Evolutionary conservation across 2,113 vertebrate genomes (phyloP).

Genomic region (Mus pahari): DNA sequence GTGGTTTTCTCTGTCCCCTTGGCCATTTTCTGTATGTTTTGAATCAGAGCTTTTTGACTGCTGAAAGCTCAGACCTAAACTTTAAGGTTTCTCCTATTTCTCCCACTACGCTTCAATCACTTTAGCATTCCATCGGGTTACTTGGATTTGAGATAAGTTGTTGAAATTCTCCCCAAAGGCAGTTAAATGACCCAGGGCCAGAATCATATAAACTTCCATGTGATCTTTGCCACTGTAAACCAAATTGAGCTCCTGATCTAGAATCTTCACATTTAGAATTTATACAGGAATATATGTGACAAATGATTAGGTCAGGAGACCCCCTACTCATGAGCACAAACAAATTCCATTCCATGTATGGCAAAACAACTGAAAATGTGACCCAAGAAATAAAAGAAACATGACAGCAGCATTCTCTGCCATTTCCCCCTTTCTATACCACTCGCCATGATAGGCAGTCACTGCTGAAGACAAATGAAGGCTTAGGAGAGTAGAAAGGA

Average conservation of each 20-base stretch:
- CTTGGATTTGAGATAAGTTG: constrained; percentile 41
- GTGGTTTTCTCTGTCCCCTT: constrained; percentile 36
- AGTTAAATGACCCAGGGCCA: constrained; percentile 57
- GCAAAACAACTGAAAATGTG: constrained; percentile 66
- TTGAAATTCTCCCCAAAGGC: background rate
- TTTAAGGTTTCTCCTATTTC: constrained; percentile 27
- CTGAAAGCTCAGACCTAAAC: constrained; percentile 58
- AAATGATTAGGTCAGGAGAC: constrained; percentile 69
- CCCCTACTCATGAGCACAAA: constrained; percentile 66
- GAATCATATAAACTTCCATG: constrained; percentile 45
- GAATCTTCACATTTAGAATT: constrained; percentile 61
- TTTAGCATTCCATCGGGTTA: constrained; percentile 47
- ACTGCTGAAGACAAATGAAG: constrained; percentile 61
- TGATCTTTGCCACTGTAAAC: constrained; percentile 42
- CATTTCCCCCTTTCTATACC: constrained; percentile 52
- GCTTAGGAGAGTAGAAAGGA: constrained; percentile 49
- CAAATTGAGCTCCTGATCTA: constrained; percentile 41
- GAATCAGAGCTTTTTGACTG: constrained; percentile 25
- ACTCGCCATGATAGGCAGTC: constrained; percentile 63
- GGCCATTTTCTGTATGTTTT: constrained; percentile 17
- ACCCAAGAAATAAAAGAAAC: constrained; percentile 61
- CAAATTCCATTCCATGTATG: constrained; percentile 66
- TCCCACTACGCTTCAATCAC: constrained; percentile 24
- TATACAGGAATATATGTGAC: constrained; percentile 56
- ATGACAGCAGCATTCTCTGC: constrained; percentile 47